These are phyloP conservation scores for Tamandua tetradactyla DNA, from an alignment of 2,797 vertebrate species.

Conservation along the genomic window DNA sequence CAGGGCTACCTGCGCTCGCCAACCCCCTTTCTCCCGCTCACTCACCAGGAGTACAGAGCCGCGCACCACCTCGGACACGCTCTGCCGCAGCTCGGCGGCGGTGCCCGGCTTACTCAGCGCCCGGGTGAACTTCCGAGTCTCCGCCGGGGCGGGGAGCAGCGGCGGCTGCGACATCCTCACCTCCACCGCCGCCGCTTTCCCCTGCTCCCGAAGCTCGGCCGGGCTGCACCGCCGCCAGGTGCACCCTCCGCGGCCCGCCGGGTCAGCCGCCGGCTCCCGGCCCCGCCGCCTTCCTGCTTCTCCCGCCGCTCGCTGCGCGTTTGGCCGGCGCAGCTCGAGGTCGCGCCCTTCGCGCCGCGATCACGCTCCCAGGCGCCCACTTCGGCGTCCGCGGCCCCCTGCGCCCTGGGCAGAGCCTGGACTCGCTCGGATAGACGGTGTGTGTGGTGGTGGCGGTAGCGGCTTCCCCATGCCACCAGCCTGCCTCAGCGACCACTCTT, in stretches of 20 bases:
- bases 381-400: not conserved
- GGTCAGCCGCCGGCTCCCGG: not conserved
- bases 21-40: not conserved
- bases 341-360: constrained; percentile 29
- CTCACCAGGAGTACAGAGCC: constrained; percentile 94
- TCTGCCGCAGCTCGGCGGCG: constrained; percentile 95
- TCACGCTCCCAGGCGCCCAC: constrained; percentile 6
- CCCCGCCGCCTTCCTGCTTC: not conserved
- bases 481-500: constrained; percentile 27
- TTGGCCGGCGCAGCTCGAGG: not conserved
- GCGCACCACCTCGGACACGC: constrained; percentile 96
- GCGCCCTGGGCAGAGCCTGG: not conserved
- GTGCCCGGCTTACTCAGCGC: constrained; percentile 95
- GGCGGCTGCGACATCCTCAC: constrained; percentile 81
- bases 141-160: constrained; percentile 81
- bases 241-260: not conserved
- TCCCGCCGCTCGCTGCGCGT: not conserved
- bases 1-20: not conserved
- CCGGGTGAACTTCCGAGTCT: constrained; percentile 96
- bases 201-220: constrained; percentile 62
- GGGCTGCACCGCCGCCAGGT: constrained; percentile 54
- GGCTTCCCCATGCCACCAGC: constrained; percentile 66
- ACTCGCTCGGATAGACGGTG: not conserved
- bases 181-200: constrained; percentile 27
- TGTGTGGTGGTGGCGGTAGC: not conserved